Conservation (phyloP, 2,888 invertebrate species). For the Seira musarum region DNA sequence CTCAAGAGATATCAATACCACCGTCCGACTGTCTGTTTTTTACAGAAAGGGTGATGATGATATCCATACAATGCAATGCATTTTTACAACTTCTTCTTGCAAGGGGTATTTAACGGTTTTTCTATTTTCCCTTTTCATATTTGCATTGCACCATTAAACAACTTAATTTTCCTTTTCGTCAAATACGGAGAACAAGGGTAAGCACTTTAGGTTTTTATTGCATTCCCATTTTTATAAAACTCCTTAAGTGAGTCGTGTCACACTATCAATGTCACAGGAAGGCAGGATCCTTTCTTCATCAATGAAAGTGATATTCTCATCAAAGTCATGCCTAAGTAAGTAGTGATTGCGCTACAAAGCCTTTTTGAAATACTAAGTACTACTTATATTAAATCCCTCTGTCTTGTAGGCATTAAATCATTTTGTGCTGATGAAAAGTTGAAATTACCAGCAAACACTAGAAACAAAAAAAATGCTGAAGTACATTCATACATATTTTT, state of each 20-base stretch:
- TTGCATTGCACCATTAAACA: background rate
- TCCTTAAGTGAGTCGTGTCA: background rate
- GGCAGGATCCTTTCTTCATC: background rate
- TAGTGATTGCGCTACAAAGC: background rate
- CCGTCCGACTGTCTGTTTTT: background rate
- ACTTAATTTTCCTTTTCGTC: background rate
- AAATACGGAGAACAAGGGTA: background rate
- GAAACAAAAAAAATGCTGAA: background rate
- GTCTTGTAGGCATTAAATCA: background rate
- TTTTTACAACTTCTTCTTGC: background rate
- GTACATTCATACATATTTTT: background rate
- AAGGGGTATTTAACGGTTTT: conserved; percentile 8
- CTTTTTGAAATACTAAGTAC: background rate
- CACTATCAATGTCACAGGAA: background rate
- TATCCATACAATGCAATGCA: background rate
- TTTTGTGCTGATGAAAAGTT: background rate
- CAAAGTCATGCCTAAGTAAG: background rate
- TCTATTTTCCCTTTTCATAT: conserved; percentile 30
- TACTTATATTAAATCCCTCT: background rate
- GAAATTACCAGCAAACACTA: background rate
- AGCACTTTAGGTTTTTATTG: background rate
- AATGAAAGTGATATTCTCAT: background rate
- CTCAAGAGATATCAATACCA: conserved; percentile 20
- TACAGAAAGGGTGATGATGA: background rate
- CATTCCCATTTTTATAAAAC: background rate